Percentiles rank a stretch among this genome's conserved stretches.
These are phyloP conservation scores for Apis dorsata DNA, from an alignment of 1,140 invertebrate genomes.

Conservation along the genomic window DNA sequence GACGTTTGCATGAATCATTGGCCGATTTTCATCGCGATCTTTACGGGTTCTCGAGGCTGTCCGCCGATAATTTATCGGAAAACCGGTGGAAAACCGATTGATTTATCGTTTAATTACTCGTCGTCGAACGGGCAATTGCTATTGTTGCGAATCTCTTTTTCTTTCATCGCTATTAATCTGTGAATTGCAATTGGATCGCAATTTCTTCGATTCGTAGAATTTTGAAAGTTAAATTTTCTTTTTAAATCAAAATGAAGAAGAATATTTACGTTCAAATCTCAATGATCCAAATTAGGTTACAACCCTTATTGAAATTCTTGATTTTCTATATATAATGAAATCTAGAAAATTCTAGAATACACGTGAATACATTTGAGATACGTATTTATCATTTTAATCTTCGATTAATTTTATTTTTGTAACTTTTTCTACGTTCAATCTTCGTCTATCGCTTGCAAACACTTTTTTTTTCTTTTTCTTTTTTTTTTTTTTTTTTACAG, in stretches of 20 bases:
- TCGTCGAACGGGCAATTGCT: background rate
- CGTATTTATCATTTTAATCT: no score
- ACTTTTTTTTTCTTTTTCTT: no score
- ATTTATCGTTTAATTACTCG: conserved; percentile 36
- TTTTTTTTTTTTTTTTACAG: background rate
- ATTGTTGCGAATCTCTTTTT: background rate
- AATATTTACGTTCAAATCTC: no score
- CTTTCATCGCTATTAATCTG: no score
- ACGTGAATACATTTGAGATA: no score
- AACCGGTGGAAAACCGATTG: conserved; percentile 34
- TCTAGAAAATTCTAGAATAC: no score
- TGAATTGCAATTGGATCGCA: background rate
- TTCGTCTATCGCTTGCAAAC: background rate
- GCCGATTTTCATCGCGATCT: conserved; percentile 38
- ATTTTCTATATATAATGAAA: no score
- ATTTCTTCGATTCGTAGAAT: background rate
- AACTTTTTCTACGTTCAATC: no score
- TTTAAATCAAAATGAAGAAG: background rate
- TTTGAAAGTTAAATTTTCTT: background rate
- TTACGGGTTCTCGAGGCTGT: conserved; percentile 40
- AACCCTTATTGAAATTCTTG: no score
- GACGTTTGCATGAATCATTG: conserved; percentile 40
- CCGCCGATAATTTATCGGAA: conserved; percentile 23
- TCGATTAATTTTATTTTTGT: no score
- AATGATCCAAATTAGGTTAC: no score